Evolutionary conservation across 2,888 invertebrate species (phyloP), one percentile per base, ranked within the genome.

Genomic region (Galerucella calmariensis): DNA sequence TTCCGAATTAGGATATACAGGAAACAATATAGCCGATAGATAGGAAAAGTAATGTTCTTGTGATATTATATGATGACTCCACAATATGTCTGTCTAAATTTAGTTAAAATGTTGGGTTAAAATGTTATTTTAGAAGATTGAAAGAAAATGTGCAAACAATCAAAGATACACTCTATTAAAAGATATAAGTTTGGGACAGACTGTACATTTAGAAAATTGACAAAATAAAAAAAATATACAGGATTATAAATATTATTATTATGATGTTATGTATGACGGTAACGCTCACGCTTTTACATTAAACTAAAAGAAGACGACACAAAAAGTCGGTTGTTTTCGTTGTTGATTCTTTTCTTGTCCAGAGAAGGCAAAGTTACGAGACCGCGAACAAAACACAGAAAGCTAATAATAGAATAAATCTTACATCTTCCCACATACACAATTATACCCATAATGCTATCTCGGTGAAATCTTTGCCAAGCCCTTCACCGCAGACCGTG

Each of bases 371-470:
- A 71, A 71, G 41, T 71, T 71, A 65, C 70, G 70, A 71, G 70
- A 71, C 70, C 70, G 70, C 63, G 70, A 71, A 71, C 65, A 71
- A 71, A 71, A 71, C 70, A 71, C 67, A 67, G 72, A 76, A 69
- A 35, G 74, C 74, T 75, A 75, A 75, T 75, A 75, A 77, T 77
- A 77, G 77, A 77, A 77, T 75, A 75, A 77, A 77, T 75, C 74
- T 75, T 73, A 51, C 71, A 73, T 75, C 77, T 75, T 77, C 77
- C 77, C 77, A 77, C 77, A 68, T 72, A 72, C 20, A 71, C 73
- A 56, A 69, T 65, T 69, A 66, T 75, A 69, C 75, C 71, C 63
- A 69, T 72, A 69, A 71, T 73, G 73, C 66, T 76, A 76, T 73
- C 76, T 73, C 71, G 71, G 73, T 69, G 71, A 71, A 76, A 76